A percentile compares a stretch with the other conserved stretches of the same genome.
Conservation (phyloP, 1,140 invertebrate species). For the Musca domestica region DNA sequence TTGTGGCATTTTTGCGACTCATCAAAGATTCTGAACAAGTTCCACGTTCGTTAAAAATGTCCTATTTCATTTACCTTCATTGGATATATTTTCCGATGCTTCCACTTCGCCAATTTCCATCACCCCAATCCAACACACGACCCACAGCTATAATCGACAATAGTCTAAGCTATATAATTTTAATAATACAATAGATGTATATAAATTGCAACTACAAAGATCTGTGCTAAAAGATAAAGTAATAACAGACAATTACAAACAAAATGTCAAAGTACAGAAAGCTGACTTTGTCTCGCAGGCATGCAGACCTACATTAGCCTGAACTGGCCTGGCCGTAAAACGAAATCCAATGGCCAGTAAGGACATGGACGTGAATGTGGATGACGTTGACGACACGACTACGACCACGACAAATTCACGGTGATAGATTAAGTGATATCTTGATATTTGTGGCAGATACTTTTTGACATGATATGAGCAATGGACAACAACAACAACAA, state of each 20-base stretch:
- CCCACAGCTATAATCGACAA: too few relatives aligned
- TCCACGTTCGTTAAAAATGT: too few relatives aligned
- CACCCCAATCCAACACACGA: too few relatives aligned
- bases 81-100: too few relatives aligned
- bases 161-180: too few relatives aligned
- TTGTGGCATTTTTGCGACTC: too few relatives aligned
- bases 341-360: not conserved
- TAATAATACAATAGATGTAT: not conserved
- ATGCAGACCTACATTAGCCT: not conserved
- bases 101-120: too few relatives aligned
- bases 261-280: not conserved
- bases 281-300: not conserved
- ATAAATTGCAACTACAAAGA: slow-evolving; percentile 28
- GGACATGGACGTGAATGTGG: not conserved
- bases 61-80: too few relatives aligned
- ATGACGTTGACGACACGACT: not conserved
- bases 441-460: slow-evolving; percentile 2
- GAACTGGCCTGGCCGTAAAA: slow-evolving; percentile 1
- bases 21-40: too few relatives aligned
- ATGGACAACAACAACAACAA: not conserved
- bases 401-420: not conserved
- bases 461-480: not conserved
- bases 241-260: slow-evolving; percentile 14
- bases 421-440: not conserved
- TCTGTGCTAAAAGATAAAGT: slow-evolving; percentile 28